Conservation (phyloP, 2,797 vertebrate genomes). For the Mormyrus proboscirostris region DNA sequence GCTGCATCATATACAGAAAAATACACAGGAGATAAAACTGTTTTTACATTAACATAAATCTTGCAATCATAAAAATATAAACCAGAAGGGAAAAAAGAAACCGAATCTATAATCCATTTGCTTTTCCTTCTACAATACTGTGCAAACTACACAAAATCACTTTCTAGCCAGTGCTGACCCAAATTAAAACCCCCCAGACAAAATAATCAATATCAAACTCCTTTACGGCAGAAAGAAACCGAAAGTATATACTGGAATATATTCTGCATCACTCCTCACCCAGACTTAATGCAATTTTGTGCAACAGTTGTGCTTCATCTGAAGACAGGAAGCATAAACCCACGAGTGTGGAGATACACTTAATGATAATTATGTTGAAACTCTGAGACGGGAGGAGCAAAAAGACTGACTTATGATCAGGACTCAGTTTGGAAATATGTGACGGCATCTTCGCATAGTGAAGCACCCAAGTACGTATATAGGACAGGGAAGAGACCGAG, state of each 20-base stretch:
- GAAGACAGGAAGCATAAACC: neutral
- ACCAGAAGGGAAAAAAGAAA: neutral
- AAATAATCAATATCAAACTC: neutral
- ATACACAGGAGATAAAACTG: neutral
- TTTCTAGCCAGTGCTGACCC: neutral
- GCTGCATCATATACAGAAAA: neutral
- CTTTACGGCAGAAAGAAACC: neutral
- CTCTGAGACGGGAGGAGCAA: neutral
- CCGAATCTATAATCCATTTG: neutral
- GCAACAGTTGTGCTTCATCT: neutral
- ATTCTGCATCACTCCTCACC: conserved; percentile 3
- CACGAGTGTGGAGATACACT: neutral
- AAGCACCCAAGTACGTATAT: neutral
- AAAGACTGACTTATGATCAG: neutral
- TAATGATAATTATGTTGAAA: neutral
- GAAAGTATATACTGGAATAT: neutral
- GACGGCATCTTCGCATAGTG: neutral
- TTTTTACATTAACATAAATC: neutral
- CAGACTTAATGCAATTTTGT: neutral
- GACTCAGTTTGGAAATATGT: neutral
- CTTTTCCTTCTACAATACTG: neutral
- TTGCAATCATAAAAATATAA: neutral
- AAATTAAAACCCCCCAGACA: neutral
- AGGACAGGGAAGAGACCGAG: neutral
- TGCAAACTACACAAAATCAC: neutral